These are phyloP conservation scores for Eupsilia transversa DNA, from an alignment of 2,888 invertebrate species.

Conservation along the genomic window DNA sequence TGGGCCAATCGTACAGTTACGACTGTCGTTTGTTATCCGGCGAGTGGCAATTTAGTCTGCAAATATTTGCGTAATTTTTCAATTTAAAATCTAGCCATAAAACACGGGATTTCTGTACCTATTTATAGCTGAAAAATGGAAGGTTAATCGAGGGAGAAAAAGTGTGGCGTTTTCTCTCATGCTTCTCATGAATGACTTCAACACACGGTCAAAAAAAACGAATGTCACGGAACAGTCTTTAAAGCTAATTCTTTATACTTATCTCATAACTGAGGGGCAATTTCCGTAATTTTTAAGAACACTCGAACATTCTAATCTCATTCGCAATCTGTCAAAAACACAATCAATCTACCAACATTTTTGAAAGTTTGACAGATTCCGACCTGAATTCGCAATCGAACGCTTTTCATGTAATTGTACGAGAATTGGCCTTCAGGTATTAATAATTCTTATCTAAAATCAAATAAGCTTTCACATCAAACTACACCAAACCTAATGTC, in stretches of 20 bases:
- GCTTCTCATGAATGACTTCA: not conserved
- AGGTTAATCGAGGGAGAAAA: not conserved
- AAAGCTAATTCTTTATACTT: not conserved
- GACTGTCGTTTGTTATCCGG: slow-evolving; percentile 39
- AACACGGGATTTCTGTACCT: not conserved
- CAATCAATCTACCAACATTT: too few species aligned
- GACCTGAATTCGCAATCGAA: too few species aligned
- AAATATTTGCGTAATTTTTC: slow-evolving; percentile 44
- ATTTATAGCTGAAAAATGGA: not conserved
- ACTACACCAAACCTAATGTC: not conserved
- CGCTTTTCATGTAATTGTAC: too few species aligned
- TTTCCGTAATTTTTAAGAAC: too few species aligned
- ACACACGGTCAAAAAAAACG: not conserved
- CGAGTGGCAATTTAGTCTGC: slow-evolving; percentile 30
- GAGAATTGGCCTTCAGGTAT: too few species aligned
- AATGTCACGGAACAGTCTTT: not conserved
- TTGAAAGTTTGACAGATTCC: too few species aligned
- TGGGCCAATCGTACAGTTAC: slow-evolving; percentile 12
- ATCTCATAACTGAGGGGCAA: too few species aligned
- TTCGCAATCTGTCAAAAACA: too few species aligned
- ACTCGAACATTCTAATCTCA: too few species aligned
- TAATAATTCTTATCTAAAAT: too few species aligned
- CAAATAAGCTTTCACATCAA: not conserved
- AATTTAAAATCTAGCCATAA: slow-evolving; percentile 18
- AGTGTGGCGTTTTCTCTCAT: too few species aligned